phyloP scores from a whole-genome alignment of 2,113 vertebrate species.

The Dromiciops gliroides region DNA sequence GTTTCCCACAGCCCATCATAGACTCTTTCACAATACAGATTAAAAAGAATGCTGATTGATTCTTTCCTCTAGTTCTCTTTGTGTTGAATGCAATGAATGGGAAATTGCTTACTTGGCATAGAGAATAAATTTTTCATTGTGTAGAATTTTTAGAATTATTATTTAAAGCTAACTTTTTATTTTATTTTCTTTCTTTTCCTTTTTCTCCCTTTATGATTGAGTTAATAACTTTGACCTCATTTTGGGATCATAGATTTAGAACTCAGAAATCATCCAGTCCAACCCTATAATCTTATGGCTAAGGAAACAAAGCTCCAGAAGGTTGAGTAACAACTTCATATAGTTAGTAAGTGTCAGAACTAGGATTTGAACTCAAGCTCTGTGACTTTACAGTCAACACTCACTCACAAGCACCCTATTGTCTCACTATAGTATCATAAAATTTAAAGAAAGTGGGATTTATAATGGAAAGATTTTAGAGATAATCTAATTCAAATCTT shows the following conservation, averaged over 20 bases:
- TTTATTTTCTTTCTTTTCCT: too few relatives aligned
- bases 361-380: not conserved
- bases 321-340: not conserved
- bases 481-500: not conserved
- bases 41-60: not conserved
- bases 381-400: not conserved
- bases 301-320: not conserved
- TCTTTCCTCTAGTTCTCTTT: not conserved
- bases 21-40: not conserved
- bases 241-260: not conserved
- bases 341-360: not conserved
- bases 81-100: not conserved
- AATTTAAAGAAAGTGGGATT: not conserved
- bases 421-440: not conserved
- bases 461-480: not conserved
- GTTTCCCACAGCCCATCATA: not conserved
- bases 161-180: not conserved
- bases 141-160: not conserved
- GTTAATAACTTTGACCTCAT: not conserved
- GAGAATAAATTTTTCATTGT: not conserved
- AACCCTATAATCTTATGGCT: not conserved
- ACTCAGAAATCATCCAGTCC: not conserved
- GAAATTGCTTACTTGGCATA: not conserved
- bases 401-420: not conserved
- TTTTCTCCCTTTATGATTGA: not conserved